phyloP scores from a whole-genome alignment of 2,113 vertebrate species.

The Tyrannus savana region DNA sequence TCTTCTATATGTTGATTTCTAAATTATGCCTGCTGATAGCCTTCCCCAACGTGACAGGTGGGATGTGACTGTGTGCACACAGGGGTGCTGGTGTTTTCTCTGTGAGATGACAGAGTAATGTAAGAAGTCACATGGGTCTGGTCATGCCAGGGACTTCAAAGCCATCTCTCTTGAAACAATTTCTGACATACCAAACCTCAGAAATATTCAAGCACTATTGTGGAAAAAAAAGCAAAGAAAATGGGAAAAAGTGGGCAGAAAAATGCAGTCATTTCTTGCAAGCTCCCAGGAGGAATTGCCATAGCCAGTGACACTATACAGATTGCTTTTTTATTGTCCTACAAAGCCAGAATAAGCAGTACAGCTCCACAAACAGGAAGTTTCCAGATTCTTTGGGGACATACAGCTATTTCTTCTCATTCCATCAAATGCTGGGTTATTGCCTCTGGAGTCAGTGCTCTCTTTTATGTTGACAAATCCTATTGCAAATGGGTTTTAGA shows the following conservation, averaged over 20 bases:
- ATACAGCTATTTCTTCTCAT: background rate
- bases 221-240: background rate
- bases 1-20: background rate
- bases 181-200: background rate
- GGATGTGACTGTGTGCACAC: background rate
- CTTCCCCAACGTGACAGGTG: background rate
- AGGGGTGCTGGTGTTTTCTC: background rate
- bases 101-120: background rate
- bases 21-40: background rate
- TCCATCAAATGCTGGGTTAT: background rate
- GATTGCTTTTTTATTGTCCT: background rate
- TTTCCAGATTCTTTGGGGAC: constrained; percentile 7
- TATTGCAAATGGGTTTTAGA: constrained; percentile 14
- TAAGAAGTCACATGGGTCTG: background rate
- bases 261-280: background rate
- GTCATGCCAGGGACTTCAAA: background rate
- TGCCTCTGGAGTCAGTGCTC: background rate
- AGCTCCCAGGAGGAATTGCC: background rate
- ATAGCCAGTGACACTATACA: background rate
- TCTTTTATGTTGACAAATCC: constrained; percentile 27
- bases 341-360: background rate
- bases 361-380: constrained; percentile 11
- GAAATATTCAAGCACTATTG: background rate
- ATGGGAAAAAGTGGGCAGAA: background rate
- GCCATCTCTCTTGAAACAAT: background rate